Evolutionary conservation across 2,113 vertebrate genomes (phyloP), one percentile per base, ranked within the genome.

Genomic region (Nicator chloris): DNA sequence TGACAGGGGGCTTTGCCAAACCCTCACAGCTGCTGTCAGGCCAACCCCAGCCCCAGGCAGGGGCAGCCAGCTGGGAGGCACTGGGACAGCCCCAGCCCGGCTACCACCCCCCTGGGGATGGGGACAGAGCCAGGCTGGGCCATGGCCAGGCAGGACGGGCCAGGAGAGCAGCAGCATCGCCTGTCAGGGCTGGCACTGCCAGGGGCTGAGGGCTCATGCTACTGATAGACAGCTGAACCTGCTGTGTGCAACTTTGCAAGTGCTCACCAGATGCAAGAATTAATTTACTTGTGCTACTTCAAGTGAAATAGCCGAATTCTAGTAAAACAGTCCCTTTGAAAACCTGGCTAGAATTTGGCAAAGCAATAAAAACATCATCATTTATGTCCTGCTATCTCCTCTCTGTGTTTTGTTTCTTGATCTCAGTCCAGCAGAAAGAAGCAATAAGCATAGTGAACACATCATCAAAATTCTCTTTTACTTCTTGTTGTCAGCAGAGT

Each of bases 1-100:
- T 70, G 20, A 70, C 19, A 27, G 0, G 0, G n/a, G 21, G 7
- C 16, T 88, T 70, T 49, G 51, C 14, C 47, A 92, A 79, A 47
- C 5, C 4, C 27, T 47, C 54, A 11, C 50, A 51, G 60, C n/a
- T 53, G n/a, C 54, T 22, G 13, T 37, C 28, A 42, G 37, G 27
- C 27, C 10, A 23, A 4, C 7, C 6, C n/a, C 35, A 76, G 4
- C 23, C 33, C 18, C 15, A 53, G 13, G 1, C 13, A 44, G 27
- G 15, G 33, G 3, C 27, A 82, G 35, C 21, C 35, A 59, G 26
- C 10, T 10, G 2, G 15, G 27, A 23, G 23, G 5, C 23, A 35
- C 7, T 0, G 0, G 33, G 30, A 20, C 16, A 70, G 42, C 7
- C 24, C 22, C 42, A 82, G 0, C 2, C 14, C 0, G 0, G n/a